Base-by-base conservation (phyloP, 2,888 invertebrate species). In the Phorcus lineatus region DNA sequence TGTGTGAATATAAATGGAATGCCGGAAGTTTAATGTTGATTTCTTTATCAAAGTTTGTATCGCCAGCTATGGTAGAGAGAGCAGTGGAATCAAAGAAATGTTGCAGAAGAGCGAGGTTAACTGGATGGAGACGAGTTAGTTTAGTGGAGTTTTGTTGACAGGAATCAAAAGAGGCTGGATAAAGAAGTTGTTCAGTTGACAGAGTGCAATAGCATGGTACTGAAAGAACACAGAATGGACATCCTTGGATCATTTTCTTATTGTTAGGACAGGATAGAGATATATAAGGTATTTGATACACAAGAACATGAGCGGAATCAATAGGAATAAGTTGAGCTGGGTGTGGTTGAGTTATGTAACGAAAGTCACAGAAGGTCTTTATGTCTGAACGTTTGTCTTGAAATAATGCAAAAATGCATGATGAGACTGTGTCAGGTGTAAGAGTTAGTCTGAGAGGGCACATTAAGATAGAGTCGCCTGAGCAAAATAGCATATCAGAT, bases 31-130 rank as follows among this genome's bases (percentile, higher is more conserved):
- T 28, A 24, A 66, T 66, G 17, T 22, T 16, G 22, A 66, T 66
- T 24, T 22, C 22, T 66, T 66, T 66, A 4, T 22, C 22, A 66
- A 66, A 66, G 4, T 22, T 66, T 4, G 66, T 66, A 13, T 66
- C 66, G 24, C 66, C 66, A 19, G 66, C 66, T 19, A 66, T 22
- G 3, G 24, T 66, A 28, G 66, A 66, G 28, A 66, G 66, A 66
- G 66, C 66, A 66, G 24, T 24, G 66, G 66, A 22, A 66, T 66
- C 66, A 24, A 66, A 66, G 66, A 66, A 66, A 24, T 66, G 66
- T 66, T 66, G 66, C 3, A 66, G 22, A 24, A 66, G 28, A 24
- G 66, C 66, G 19, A 66, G 66, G 22, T 66, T 66, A 24, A 66
- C 66, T 24, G 19, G 66, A 3, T 66, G 66, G 22, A 66, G 66